Percentiles rank a stretch among this genome's conserved stretches.
phyloP scores from a whole-genome alignment of 2,797 vertebrate species.

The Myoxocephalus aenaeus region DNA sequence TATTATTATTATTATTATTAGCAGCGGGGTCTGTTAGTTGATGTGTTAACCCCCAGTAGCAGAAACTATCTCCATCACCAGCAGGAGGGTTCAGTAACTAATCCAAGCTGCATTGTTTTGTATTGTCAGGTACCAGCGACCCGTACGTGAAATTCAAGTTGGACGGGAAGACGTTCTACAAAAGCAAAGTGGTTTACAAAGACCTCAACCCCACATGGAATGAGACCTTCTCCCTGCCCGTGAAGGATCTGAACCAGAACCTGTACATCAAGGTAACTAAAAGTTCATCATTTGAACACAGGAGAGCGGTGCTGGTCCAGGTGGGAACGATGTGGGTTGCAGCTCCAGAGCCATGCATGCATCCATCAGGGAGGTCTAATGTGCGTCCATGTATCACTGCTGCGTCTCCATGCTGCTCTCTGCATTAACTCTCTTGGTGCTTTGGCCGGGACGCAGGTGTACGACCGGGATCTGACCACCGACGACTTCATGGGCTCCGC shows the following conservation, averaged over 20 bases:
- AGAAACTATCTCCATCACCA: background rate
- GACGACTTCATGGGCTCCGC: slow-evolving; percentile 98
- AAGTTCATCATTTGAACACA: background rate
- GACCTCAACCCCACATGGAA: slow-evolving; percentile 95
- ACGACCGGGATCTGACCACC: slow-evolving; percentile 93
- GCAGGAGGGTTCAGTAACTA: background rate
- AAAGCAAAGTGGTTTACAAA: slow-evolving; percentile 96
- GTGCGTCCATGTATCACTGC: background rate
- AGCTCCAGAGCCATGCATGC: background rate
- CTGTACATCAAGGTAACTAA: slow-evolving; percentile 89
- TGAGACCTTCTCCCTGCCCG: slow-evolving; percentile 90
- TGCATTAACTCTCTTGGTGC: background rate
- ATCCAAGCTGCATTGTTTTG: background rate
- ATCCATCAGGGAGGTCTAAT: background rate
- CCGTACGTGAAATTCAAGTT: slow-evolving; percentile 97
- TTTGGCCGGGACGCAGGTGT: slow-evolving; percentile 83
- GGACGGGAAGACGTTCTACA: slow-evolving; percentile 94
- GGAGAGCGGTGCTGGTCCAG: background rate
- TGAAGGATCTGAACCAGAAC: slow-evolving; percentile 91
- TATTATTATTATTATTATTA: background rate
- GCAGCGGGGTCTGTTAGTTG: background rate
- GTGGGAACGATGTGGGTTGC: background rate
- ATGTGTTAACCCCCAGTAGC: background rate
- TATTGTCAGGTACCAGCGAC: slow-evolving; percentile 92
- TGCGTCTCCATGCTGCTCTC: background rate